These are phyloP conservation scores for Nansenia antarctica DNA, from an alignment of 2,113 vertebrate species.

Conservation along the genomic window DNA sequence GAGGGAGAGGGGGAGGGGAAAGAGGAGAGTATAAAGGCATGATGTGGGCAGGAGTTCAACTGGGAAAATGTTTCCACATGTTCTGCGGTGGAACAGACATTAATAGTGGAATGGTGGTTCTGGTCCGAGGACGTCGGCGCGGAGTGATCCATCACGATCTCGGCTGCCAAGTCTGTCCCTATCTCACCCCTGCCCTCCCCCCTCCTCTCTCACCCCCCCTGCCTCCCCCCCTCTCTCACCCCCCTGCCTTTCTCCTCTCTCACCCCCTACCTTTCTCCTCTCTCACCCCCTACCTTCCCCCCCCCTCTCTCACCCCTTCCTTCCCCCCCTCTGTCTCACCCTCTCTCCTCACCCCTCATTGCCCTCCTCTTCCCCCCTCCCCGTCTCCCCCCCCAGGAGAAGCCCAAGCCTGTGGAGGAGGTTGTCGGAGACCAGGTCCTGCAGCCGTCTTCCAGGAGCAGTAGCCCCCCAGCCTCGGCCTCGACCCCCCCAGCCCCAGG, in stretches of 20 bases:
- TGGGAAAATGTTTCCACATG: conserved; percentile 63
- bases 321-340: too few species aligned
- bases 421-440: conserved; percentile 74
- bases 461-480: conserved; percentile 57
- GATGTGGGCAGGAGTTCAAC: conserved; percentile 52
- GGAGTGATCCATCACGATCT: conserved; percentile 43
- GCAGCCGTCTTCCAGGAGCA: conserved; percentile 69
- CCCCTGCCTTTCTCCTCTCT: too few species aligned
- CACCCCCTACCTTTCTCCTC: conserved; percentile 12
- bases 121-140: conserved; percentile 22
- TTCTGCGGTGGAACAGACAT: conserved; percentile 36
- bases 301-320: background rate
- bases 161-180: conserved; percentile 16
- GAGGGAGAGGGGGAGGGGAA: background rate
- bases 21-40: conserved; percentile 26
- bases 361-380: background rate
- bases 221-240: background rate
- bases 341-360: background rate
- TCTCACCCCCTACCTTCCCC: background rate
- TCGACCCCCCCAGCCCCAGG: conserved; percentile 36
- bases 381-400: conserved; percentile 72
- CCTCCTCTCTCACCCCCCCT: conserved; percentile 5
- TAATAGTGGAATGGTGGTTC: conserved; percentile 48
- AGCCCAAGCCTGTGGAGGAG: conserved; percentile 73
- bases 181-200: background rate